Base-by-base conservation (phyloP, 2,113 vertebrate species). In the Ceyx margarethae region DNA sequence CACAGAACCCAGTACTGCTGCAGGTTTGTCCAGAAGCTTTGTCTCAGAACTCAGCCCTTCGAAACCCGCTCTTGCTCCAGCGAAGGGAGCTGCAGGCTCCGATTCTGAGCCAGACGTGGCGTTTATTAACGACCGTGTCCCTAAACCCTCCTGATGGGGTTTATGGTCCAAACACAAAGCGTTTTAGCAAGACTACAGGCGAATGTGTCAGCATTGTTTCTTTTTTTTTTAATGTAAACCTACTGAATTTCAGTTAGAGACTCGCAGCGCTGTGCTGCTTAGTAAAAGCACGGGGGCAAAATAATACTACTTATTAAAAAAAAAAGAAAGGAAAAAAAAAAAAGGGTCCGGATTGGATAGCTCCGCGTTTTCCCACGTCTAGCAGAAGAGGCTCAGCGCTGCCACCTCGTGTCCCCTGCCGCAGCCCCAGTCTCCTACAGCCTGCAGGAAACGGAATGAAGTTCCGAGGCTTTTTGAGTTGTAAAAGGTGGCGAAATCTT, bases 381-480 rank as follows among this genome's bases (percentile, higher is more conserved):
- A 16, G 46, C 78, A 94, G 91, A 15, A 61, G 93, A 98, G 98
- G 98, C 98, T 98, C 98, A 97, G 98, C 98, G 96, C 98, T 98
- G 99, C 99, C 99, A 99, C 98, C 99, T 99, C 98, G 99, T 96
- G 99, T 96, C 92, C 28, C 91, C 35, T 18, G 11, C 68, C 62
- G 14, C 91, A 26, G 7, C 46, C 78, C 95, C 77, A 82, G 81
- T 56, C 56, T 13, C 9, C 1, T 4, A 4, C 13, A 72, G 46
- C 73, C 81, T 15, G 37, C 11, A 16, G 22, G 81, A 89, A 77
- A 66, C 0, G 3, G 18, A 22, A 18, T 8, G 53, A 68, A 84
- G 73, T 87, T 85, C 75, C 16, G 8, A 56, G 66, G 50, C 12
- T 42, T 91, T 87, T 81, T 26, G 35, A 68, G 20, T 22, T 56